phyloP scores from a whole-genome alignment of 2,888 invertebrate genomes.

The Euzetes globulus region DNA sequence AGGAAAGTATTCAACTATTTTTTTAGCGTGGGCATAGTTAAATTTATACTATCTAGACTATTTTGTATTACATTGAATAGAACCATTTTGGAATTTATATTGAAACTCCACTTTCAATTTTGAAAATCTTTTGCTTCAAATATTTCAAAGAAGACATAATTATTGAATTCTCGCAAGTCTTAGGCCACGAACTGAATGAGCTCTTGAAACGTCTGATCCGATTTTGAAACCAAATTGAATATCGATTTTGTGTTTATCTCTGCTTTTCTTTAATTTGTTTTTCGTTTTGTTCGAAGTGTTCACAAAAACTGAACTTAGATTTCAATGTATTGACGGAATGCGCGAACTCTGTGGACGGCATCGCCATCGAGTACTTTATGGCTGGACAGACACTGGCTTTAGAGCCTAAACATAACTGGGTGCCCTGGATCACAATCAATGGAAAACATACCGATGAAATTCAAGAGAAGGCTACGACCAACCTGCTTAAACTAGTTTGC shows the following conservation, averaged over 20 bases:
- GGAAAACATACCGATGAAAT: neutral
- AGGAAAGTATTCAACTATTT: too few species aligned
- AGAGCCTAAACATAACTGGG: neutral
- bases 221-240: neutral
- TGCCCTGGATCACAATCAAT: constrained; percentile 5
- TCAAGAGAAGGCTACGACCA: neutral
- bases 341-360: constrained; percentile 8
- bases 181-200: too few species aligned
- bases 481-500: neutral
- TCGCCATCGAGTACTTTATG: constrained; percentile 21
- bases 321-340: neutral
- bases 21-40: too few species aligned
- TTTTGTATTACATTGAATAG: too few species aligned
- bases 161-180: too few species aligned
- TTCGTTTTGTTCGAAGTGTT: neutral
- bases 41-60: too few species aligned
- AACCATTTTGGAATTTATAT: too few species aligned
- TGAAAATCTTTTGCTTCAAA: too few species aligned
- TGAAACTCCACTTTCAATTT: too few species aligned
- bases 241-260: neutral
- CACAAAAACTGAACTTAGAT: neutral
- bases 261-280: neutral
- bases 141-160: too few species aligned
- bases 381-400: neutral
- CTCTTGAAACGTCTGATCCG: too few species aligned